These are phyloP conservation scores for Trididemnum miniatum DNA, from an alignment of 23 tunicate genomes.

Conservation along the genomic window DNA sequence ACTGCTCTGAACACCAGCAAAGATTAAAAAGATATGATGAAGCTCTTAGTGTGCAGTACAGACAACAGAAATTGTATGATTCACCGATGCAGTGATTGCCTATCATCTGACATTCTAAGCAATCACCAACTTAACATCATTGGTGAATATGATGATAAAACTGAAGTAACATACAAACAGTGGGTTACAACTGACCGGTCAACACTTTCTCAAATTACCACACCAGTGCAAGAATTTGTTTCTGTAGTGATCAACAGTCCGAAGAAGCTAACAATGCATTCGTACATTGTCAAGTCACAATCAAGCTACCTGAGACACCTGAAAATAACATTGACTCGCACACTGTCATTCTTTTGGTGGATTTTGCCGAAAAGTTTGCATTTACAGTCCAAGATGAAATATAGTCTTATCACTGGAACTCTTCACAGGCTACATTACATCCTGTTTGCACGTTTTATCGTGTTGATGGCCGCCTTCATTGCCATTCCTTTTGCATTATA, in stretches of 20 bases:
- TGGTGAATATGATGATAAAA: constrained; percentile 22
- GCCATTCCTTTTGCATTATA: constrained; percentile 25
- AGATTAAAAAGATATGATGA: constrained; percentile 35
- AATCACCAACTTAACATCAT: constrained; percentile 9
- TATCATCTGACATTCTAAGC: constrained; percentile 20
- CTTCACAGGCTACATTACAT: constrained; percentile 35
- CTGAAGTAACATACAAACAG: constrained; percentile 42
- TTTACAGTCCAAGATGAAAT: constrained; percentile 41
- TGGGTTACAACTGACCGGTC: constrained; percentile 44
- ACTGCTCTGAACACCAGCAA: constrained; percentile 18
- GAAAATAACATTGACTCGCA: constrained; percentile 10
- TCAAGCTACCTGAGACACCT: constrained; percentile 38
- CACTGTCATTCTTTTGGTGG: constrained; percentile 35
- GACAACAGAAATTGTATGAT: constrained; percentile 37
- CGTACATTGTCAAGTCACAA: constrained; percentile 39
- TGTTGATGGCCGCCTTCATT: constrained; percentile 7
- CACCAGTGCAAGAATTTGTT: constrained; percentile 39
- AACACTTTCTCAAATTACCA: constrained; percentile 8
- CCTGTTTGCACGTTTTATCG: constrained; percentile 42
- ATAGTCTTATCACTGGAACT: constrained; percentile 46
- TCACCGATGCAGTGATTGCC: constrained; percentile 37
- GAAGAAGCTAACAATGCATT: constrained; percentile 31
- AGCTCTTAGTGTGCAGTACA: constrained; percentile 25
- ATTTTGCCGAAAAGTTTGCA: constrained; percentile 35
- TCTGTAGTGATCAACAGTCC: constrained; percentile 1